Base-by-base conservation (phyloP, 2,888 invertebrate genomes). In the Hypomecis atomaria region DNA sequence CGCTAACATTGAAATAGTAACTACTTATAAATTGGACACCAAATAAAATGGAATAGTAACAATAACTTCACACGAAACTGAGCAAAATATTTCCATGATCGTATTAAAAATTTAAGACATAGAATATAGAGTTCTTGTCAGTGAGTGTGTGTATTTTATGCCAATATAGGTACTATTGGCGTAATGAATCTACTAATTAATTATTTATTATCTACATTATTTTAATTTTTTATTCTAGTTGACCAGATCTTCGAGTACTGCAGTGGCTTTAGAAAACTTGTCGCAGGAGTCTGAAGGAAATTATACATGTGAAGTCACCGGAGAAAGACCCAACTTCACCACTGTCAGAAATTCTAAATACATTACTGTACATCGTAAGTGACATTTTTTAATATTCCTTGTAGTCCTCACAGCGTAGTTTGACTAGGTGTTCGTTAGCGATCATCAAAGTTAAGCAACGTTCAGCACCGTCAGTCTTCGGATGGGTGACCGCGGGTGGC, bases 191-290 rank as follows among this genome's bases (percentile, higher is more conserved):
- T 23, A 23, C 23, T 23, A 23, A 23, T 23, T 23, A 23, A 23
- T 23, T 23, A 23, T 23, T 1, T 23, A 23, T 23, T 1, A 23
- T 3, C 23, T 23, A 23, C 23, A 23, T 23, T 2, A 2, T 23
- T 23, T 1, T 33, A 49, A 40, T 52, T 23, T 52, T 8, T 36
- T 5, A 13, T 74, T 90, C 11, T 89, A 96, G 95, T 72, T 94
- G 69, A 84, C 89, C 48, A 94, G 94, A 70, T 95, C 95, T 0
- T 94, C 94, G 34, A 94, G 93, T 75, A 94, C 93, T 61, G 90
- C 93, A 53, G 94, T 94, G 38, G 88, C 90, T 6, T 81, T 94
- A 67, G 84, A 88, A 44, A 85, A 88, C 36, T 81, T 94, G 65
- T 88, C 89, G 7, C 84, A 87, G 9, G 85, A 90, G 38, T 93